A percentile compares a stretch with the other conserved stretches of the same genome.
Conservation (phyloP, 2,797 vertebrate genomes). For the Hypotaenidia okinawae region DNA sequence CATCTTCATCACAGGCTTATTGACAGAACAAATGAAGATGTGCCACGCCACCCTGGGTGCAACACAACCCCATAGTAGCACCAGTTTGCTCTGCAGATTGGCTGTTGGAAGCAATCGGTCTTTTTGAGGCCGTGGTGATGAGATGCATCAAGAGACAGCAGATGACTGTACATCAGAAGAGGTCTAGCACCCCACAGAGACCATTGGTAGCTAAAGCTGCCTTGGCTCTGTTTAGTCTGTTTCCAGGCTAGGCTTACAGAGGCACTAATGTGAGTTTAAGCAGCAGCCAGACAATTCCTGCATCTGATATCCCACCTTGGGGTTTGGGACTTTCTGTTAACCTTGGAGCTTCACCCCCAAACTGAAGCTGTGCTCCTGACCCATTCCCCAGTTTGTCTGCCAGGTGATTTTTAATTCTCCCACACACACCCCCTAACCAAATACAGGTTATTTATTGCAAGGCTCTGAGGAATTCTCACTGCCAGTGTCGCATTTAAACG, state of each 20-base stretch:
- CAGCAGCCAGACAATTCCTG: neutral
- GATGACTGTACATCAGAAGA: neutral
- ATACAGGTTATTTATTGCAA: neutral
- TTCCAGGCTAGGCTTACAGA: neutral
- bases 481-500: neutral
- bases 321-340: neutral
- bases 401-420: too few relatives aligned
- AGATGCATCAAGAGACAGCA: neutral
- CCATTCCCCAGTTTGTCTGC: neutral
- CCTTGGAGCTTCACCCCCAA: neutral
- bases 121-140: neutral
- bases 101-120: neutral
- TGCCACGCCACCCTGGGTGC: rapidly evolving
- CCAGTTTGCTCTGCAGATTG: neutral
- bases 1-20: neutral
- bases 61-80: rapidly evolving
- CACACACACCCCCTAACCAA: neutral
- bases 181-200: neutral
- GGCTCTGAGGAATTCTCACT: neutral
- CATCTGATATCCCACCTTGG: neutral
- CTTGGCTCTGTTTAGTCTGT: neutral
- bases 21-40: neutral
- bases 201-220: neutral
- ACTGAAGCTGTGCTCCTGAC: neutral
- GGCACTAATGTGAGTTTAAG: neutral